phyloP scores from a whole-genome alignment of 2,797 vertebrate genomes.

The Alcedo quadribrachys region DNA sequence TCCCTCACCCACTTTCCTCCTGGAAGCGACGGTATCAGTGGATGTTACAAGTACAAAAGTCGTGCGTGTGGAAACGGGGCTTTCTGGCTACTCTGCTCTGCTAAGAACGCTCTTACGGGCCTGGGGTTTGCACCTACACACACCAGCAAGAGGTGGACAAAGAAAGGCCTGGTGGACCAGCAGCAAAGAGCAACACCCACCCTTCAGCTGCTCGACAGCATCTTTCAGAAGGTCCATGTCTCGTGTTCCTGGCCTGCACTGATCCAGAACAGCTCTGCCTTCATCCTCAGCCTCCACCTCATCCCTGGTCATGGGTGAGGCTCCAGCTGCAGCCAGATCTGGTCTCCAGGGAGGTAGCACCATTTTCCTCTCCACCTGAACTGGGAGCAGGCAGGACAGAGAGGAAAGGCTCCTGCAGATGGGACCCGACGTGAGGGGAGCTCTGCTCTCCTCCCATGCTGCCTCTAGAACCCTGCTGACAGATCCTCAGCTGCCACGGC shows the following conservation, averaged over 20 bases:
- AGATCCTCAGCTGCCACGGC: neutral
- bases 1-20: neutral
- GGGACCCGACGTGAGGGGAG: neutral
- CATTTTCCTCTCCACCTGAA: neutral
- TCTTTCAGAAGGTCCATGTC: neutral
- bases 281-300: neutral
- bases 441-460: neutral
- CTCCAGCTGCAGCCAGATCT: neutral
- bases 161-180: neutral
- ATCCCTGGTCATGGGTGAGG: neutral
- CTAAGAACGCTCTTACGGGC: neutral
- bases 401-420: neutral
- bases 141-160: neutral
- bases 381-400: neutral
- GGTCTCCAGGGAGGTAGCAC: neutral
- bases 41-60: neutral
- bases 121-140: neutral
- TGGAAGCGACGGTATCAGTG: neutral
- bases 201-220: neutral
- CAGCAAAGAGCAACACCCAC: neutral
- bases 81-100: neutral
- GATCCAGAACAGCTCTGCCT: neutral
- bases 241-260: neutral
- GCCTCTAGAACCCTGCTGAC: neutral
- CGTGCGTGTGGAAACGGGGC: neutral